Base-by-base conservation (phyloP, 2,797 vertebrate genomes). In the Apogon talboti region DNA sequence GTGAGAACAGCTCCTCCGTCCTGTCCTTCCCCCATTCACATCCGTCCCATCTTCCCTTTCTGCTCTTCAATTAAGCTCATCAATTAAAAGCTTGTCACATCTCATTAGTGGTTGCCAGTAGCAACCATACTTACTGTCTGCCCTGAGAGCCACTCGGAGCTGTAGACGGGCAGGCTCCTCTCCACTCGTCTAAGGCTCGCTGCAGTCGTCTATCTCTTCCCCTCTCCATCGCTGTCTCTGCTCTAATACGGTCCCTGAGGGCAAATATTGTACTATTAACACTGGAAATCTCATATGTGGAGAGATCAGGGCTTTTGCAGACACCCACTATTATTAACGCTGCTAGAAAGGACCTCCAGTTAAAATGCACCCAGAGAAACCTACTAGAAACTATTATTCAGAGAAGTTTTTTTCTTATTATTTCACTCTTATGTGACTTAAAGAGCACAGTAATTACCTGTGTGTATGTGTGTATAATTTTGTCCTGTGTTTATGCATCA, bases 1-100 rank as follows among this genome's bases (percentile, higher is more conserved):
- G 98, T 99, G 87, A 98, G 97, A 93, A 91, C 82, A 43, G 18
- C 54, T 48, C 41, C 50, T 61, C 60, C n/a, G 53, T 66, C 43
- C 37, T 55, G 33, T 78, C 71, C 37, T 56, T 37, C 46, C 21
- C 52, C 53, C 47, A 8, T 48, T 28, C 13, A 14, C 19, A 19
- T 66, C 66, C 40, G 0, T 57, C 47, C 24, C 41, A 9, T 33
- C 50, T 13, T 30, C 64, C 51, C 48, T 28, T 49, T 11, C 55
- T 12, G n/a, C 38, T 24, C 53, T 8, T 14, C 68, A 52, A 48
- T 73, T 82, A 73, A 71, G 72, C 77, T 91, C 89, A 92, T 94
- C 91, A 91, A 87, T 92, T 85, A 73, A 75, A 35, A 73, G 64
- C 89, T 83, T 92, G 91, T 92, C 92, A 89, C 89, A 88, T 93